Base-by-base conservation (phyloP, 2,113 vertebrate genomes). In the Gymnorhina tibicen region DNA sequence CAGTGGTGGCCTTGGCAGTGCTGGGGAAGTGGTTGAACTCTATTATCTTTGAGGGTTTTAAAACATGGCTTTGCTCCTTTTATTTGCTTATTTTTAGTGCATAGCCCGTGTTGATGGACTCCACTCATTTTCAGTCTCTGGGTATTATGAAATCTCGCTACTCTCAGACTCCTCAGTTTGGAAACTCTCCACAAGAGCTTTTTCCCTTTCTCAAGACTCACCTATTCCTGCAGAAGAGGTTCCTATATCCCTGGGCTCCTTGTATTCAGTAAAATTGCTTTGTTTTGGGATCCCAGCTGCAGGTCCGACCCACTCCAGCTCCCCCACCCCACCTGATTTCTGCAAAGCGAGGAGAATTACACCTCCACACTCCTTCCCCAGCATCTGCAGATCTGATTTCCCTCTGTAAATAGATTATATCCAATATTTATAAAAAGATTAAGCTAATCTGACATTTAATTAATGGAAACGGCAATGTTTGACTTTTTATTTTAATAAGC, bases 391-490 rank as follows among this genome's bases (percentile, higher is more conserved):
- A 93, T 73, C 73, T 82, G 93, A 79, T 88, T 89, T 82, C 46
- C 23, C 75, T 96, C 89, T 73, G 93, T 94, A 93, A 96, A 91
- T 75, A 96, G 81, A 88, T 87, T 88, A 86, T 83, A 92, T 79
- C 91, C 96, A 96, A 96, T 97, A 97, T 97, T 97, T 97, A 96
- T 93, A 87, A 91, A 96, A 89, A 91, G 94, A 97, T 94, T 93
- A 97, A 90, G 77, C 78, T 97, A 97, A 97, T 92, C 97, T 96
- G 95, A 91, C 94, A 95, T 94, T 96, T 97, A 96, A 94, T 96
- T 92, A 97, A 97, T 95, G 86, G 83, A 93, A 97, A 95, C 32
- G 1, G 80, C 85, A 26, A 78, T 94, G 89, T 92, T 97, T 93
- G 89, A 89, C 90, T 96, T 97, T 91, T 97, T 81, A 67, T 77